These are phyloP conservation scores for Diogma glabrata DNA, from an alignment of 2,888 invertebrate genomes.

Conservation along the genomic window DNA sequence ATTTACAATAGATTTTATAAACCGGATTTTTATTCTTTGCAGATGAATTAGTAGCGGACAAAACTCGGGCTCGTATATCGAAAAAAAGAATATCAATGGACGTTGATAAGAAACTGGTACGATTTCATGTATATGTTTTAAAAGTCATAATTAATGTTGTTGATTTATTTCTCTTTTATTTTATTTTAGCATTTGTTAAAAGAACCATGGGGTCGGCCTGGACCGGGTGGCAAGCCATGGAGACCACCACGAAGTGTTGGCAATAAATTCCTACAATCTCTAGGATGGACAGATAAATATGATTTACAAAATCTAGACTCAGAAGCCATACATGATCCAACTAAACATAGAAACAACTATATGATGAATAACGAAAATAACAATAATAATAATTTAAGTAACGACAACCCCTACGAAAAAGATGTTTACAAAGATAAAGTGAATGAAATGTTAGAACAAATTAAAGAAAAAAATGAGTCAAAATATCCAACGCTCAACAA, in stretches of 20 bases:
- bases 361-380: neutral
- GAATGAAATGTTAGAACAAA: conserved; percentile 1
- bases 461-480: too few species aligned
- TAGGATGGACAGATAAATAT: conserved; percentile 44
- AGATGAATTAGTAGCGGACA: conserved; percentile 15
- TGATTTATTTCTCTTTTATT: too few species aligned
- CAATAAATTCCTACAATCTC: conserved; percentile 61
- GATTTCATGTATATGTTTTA: too few species aligned
- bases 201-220: conserved; percentile 30
- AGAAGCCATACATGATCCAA: neutral
- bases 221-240: conserved; percentile 58
- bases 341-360: neutral
- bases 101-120: conserved; percentile 1
- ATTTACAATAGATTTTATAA: too few species aligned
- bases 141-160: too few species aligned
- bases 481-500: too few species aligned
- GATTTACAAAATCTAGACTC: conserved; percentile 32
- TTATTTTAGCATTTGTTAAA: neutral
- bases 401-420: neutral
- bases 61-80: conserved; percentile 2
- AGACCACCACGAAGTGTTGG: conserved; percentile 61
- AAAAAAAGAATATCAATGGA: conserved; percentile 11
- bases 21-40: too few species aligned
- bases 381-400: neutral
- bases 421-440: neutral